Evolutionary conservation across 2,797 vertebrate species (phyloP).

Genomic region (Chaetophractus vellerosus): DNA sequence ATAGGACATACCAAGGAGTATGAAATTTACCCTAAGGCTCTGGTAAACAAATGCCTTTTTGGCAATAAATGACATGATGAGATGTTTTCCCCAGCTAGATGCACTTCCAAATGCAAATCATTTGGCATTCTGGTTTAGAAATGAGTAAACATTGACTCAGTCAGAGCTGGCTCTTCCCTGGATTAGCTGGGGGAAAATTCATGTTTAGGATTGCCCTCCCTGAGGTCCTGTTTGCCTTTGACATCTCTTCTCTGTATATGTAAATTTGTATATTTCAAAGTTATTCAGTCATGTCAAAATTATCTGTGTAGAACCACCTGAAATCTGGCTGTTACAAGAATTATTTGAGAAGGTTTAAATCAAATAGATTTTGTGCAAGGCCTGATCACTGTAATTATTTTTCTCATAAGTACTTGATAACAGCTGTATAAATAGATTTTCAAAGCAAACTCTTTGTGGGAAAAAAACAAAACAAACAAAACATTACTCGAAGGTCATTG

Average conservation of each 20-base stretch:
- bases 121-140: neutral
- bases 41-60: neutral
- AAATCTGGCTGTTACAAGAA: neutral
- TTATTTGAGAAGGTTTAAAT: neutral
- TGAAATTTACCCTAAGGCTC: neutral
- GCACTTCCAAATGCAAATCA: neutral
- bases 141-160: neutral
- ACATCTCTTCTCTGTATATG: neutral
- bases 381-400: neutral
- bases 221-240: neutral
- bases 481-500: neutral
- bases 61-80: neutral
- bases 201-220: neutral
- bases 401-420: neutral
- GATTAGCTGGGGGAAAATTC: neutral
- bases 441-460: neutral
- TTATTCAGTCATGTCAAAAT: neutral
- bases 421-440: neutral
- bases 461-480: neutral
- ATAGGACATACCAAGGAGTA: too few relatives aligned
- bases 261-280: constrained; percentile 35
- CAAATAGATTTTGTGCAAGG: neutral
- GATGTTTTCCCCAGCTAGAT: neutral
- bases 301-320: neutral
- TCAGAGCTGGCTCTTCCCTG: neutral